Conservation (phyloP, 2,888 invertebrate genomes). For the Orthosia gracilis region DNA sequence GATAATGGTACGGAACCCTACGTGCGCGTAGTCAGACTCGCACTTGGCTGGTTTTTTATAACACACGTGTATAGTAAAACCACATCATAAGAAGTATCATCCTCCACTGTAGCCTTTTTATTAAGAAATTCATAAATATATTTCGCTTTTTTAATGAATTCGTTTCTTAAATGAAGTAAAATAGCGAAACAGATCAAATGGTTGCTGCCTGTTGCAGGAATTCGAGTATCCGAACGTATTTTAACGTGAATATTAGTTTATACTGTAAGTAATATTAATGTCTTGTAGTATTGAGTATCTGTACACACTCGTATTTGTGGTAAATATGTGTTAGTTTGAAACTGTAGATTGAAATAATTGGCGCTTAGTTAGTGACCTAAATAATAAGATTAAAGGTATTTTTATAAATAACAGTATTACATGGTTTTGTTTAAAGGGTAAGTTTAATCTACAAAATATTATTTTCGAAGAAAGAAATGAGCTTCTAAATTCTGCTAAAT, state of each 20-base stretch:
- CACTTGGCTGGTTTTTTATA: too few relatives aligned
- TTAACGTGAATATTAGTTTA: constrained; percentile 74
- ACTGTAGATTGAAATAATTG: constrained; percentile 39
- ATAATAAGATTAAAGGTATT: not conserved
- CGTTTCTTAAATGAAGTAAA: not conserved
- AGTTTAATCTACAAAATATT: constrained; percentile 1
- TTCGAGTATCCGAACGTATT: constrained; percentile 89
- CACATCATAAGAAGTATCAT: too few relatives aligned
- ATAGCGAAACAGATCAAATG: constrained; percentile 85
- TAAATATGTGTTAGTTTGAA: constrained; percentile 57
- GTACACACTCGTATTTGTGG: constrained; percentile 58
- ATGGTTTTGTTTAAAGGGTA: not conserved
- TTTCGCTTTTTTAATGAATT: too few relatives aligned
- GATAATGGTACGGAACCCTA: too few relatives aligned
- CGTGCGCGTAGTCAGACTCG: too few relatives aligned
- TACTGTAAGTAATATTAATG: constrained; percentile 81
- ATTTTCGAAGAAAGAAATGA: not conserved
- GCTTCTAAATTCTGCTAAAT: too few relatives aligned
- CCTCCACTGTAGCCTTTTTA: too few relatives aligned
- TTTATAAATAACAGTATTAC: too few relatives aligned
- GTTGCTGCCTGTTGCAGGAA: constrained; percentile 86
- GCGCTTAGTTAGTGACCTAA: constrained; percentile 30
- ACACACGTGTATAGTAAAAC: too few relatives aligned
- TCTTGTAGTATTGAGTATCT: constrained; percentile 38
- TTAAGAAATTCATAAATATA: too few relatives aligned